These are phyloP conservation scores for Papilio dardanus DNA, from an alignment of 1,140 invertebrate genomes.

Conservation along the genomic window DNA sequence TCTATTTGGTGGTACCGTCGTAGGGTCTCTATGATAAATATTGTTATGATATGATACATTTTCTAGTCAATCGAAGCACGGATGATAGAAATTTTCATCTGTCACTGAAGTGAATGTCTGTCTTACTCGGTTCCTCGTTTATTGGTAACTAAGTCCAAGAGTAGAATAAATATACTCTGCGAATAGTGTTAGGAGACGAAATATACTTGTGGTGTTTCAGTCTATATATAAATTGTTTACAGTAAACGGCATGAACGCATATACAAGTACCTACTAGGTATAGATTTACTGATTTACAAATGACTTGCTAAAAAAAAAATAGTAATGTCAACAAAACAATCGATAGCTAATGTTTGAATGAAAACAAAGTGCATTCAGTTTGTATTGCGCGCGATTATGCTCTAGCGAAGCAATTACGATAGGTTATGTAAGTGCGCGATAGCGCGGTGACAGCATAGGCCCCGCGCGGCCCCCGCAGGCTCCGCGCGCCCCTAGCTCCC, in stretches of 20 bases:
- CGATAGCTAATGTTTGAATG: background rate
- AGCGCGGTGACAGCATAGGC: constrained; percentile 9
- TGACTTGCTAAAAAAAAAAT: background rate
- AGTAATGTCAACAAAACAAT: background rate
- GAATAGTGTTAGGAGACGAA: background rate
- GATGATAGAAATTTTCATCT: too few species aligned
- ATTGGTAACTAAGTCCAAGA: too few species aligned
- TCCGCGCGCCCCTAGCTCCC: background rate
- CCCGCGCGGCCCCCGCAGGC: too few species aligned
- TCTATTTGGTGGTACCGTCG: too few species aligned
- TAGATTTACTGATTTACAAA: background rate
- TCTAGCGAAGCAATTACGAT: constrained; percentile 17
- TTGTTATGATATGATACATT: too few species aligned
- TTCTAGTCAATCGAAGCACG: too few species aligned
- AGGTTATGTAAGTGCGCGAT: constrained; percentile 24
- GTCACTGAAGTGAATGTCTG: too few species aligned
- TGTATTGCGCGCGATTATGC: background rate
- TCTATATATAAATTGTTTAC: constrained; percentile 2
- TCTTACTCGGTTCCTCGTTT: too few species aligned
- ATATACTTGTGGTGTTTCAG: background rate
- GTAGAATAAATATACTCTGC: too few species aligned
- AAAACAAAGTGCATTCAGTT: constrained; percentile 4
- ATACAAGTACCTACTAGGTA: background rate
- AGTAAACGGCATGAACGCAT: background rate
- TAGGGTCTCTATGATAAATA: too few species aligned